These are phyloP conservation scores for Muscina levida DNA, from an alignment of 2,888 invertebrate genomes.

Conservation along the genomic window DNA sequence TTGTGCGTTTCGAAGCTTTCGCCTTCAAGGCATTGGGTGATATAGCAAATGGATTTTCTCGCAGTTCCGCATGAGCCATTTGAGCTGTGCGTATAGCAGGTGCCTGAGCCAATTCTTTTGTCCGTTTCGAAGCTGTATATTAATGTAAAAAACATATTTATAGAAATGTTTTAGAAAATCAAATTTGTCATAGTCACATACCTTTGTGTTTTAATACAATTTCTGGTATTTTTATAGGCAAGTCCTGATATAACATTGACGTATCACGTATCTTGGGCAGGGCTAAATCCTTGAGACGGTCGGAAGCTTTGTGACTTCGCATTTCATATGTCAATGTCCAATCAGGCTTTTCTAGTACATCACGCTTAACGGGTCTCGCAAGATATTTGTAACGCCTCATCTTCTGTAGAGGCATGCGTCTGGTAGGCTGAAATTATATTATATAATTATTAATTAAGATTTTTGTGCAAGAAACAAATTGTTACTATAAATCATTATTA, in stretches of 20 bases:
- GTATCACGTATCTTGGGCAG: constrained; percentile 63
- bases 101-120: constrained; percentile 71
- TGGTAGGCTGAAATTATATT: constrained; percentile 48
- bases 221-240: constrained; percentile 69
- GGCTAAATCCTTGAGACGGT: constrained; percentile 55
- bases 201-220: constrained; percentile 72
- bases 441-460: too few relatives aligned
- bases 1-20: constrained; percentile 79
- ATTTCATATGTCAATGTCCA: constrained; percentile 71
- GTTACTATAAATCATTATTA: too few relatives aligned
- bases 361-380: constrained; percentile 67
- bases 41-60: constrained; percentile 81
- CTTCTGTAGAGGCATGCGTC: constrained; percentile 48
- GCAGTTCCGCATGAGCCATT: constrained; percentile 78
- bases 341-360: constrained; percentile 58
- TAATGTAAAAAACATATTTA: constrained; percentile 4
- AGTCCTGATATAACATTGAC: constrained; percentile 42
- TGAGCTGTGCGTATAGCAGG: constrained; percentile 67
- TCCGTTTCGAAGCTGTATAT: constrained; percentile 71
- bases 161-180: neutral
- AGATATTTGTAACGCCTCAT: constrained; percentile 71
- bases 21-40: constrained; percentile 81
- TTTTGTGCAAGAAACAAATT: too few relatives aligned
- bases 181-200: constrained; percentile 53
- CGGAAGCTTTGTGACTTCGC: constrained; percentile 66